Evolutionary conservation across 2,797 vertebrate species (phyloP).

Genomic region (Clarias pachynema): DNA sequence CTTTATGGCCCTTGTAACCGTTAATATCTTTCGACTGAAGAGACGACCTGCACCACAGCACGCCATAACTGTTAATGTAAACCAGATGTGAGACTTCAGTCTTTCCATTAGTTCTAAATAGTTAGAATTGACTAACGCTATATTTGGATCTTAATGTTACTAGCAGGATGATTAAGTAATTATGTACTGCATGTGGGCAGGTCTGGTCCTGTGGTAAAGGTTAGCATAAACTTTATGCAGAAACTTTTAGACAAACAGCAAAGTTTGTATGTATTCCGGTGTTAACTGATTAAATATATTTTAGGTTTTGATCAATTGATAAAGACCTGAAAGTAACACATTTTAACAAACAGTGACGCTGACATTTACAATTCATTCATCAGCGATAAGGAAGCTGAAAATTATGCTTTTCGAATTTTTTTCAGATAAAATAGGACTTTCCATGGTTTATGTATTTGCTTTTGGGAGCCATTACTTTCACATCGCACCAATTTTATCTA

Average conservation of each 20-base stretch:
- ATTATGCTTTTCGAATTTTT: neutral
- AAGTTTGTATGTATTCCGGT: neutral
- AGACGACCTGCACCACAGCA: neutral
- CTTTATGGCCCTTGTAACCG: neutral
- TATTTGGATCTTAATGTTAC: neutral
- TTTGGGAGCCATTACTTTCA: neutral
- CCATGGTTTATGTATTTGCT: too few relatives aligned
- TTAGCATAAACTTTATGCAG: neutral
- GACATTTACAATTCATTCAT: neutral
- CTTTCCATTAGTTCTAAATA: neutral
- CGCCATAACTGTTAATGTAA: neutral
- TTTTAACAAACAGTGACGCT: neutral
- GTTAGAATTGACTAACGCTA: neutral
- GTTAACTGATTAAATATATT: neutral
- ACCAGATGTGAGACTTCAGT: slow-evolving; percentile 5
- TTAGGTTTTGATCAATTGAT: neutral
- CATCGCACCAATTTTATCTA: neutral
- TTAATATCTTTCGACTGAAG: neutral
- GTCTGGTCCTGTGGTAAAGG: neutral
- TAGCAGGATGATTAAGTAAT: neutral
- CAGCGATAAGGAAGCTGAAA: neutral
- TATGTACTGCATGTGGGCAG: neutral
- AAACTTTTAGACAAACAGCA: neutral
- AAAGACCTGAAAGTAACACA: neutral
- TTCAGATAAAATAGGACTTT: neutral